Conservation (phyloP, 2,888 invertebrate genomes). For the Drosophila longiperda region DNA sequence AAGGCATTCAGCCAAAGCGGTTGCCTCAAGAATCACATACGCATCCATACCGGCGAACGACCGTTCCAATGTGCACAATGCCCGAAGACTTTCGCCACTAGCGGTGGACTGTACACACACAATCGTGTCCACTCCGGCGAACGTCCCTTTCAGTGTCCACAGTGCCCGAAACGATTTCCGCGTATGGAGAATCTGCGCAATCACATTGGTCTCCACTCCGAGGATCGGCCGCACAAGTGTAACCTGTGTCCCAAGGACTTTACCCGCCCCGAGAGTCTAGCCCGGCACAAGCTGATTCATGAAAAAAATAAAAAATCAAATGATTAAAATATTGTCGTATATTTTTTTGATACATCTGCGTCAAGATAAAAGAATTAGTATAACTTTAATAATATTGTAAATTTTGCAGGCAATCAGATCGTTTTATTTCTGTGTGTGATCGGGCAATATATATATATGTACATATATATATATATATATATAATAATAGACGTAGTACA, state of each 20-base stretch:
- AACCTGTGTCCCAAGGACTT: neutral
- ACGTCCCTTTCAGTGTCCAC: conserved; percentile 9
- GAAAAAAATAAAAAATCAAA: neutral
- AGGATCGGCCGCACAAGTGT: conserved; percentile 2
- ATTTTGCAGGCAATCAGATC: neutral
- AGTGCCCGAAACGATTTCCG: conserved; percentile 7
- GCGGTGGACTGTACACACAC: neutral
- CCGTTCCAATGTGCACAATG: conserved; percentile 9
- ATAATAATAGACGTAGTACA: conserved; percentile 24
- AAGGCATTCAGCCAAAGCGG: conserved; percentile 1
- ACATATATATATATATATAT: neutral
- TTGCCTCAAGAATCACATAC: conserved; percentile 6
- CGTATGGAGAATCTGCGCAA: conserved; percentile 9
- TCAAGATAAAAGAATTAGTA: neutral
- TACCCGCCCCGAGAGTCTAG: neutral
- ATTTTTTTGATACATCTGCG: neutral
- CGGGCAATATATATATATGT: neutral
- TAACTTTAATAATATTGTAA: neutral
- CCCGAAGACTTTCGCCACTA: neutral
- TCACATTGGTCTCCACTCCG: conserved; percentile 5
- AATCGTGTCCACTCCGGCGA: neutral
- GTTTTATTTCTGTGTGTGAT: conserved; percentile 1
- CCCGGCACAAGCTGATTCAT: conserved; percentile 1
- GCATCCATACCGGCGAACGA: conserved; percentile 11
- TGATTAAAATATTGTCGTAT: neutral